Evolutionary conservation across 2,113 vertebrate species (phyloP).

Genomic region (Sander lucioperca): DNA sequence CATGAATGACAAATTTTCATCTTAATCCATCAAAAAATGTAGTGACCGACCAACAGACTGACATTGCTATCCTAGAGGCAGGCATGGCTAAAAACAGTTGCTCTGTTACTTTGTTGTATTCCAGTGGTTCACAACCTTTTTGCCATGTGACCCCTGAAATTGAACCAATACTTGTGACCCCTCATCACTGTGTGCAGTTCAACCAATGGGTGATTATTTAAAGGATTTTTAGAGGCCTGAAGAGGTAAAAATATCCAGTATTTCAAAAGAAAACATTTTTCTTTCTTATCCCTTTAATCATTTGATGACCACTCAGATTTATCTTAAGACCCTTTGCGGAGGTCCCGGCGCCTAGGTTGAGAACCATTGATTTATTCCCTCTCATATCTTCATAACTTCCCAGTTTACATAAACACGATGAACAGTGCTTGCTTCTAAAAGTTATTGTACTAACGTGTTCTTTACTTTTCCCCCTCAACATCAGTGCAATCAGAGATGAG

Average conservation of each 20-base stretch:
- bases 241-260: background rate
- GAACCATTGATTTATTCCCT: background rate
- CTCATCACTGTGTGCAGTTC: background rate
- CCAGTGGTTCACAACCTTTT: background rate
- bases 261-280: background rate
- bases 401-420: background rate
- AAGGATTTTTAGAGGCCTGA: background rate
- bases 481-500: slow-evolving; percentile 75
- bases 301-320: background rate
- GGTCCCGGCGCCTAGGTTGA: background rate
- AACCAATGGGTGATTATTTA: background rate
- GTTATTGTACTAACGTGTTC: background rate
- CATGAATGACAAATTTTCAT: background rate
- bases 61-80: background rate
- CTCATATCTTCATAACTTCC: background rate
- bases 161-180: too few relatives aligned
- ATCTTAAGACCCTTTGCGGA: background rate
- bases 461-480: slow-evolving; percentile 1
- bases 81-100: background rate
- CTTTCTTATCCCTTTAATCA: background rate
- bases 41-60: background rate
- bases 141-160: too few relatives aligned
- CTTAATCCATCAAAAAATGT: background rate
- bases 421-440: background rate
- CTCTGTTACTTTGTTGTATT: background rate